Conservation (phyloP, 2,888 invertebrate genomes). For the Plagodis dolabraria region DNA sequence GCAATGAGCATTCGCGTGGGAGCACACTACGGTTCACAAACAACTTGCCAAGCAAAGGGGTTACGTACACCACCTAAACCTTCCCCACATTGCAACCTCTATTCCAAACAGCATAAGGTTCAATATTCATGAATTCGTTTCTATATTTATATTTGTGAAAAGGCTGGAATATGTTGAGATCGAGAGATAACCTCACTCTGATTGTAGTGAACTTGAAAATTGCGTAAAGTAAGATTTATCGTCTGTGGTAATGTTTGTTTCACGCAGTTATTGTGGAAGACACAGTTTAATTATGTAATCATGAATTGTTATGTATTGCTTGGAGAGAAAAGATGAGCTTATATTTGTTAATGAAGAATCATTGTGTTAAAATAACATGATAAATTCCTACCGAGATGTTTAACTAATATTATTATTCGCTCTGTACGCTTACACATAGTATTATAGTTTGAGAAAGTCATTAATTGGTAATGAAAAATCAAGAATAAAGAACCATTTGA, state of each 20-base stretch:
- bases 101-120: constrained; percentile 38
- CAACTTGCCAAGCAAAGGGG: constrained; percentile 65
- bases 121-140: constrained; percentile 23
- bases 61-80: constrained; percentile 46
- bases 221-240: constrained; percentile 61
- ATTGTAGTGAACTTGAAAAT: constrained; percentile 69
- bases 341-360: background rate
- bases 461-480: too few relatives aligned
- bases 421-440: too few relatives aligned
- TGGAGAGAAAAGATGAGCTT: background rate
- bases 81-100: constrained; percentile 41
- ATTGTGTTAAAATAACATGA: too few relatives aligned
- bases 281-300: constrained; percentile 11
- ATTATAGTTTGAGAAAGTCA: too few relatives aligned
- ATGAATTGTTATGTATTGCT: constrained; percentile 11
- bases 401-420: too few relatives aligned
- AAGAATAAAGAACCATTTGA: too few relatives aligned
- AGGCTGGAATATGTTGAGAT: constrained; percentile 66
- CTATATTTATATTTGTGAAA: constrained; percentile 42
- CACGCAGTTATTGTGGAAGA: constrained; percentile 20
- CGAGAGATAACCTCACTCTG: constrained; percentile 61
- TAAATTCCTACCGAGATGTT: too few relatives aligned
- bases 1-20: constrained; percentile 72
- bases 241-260: constrained; percentile 33
- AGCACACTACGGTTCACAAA: constrained; percentile 66